Conservation (phyloP, 2,797 vertebrate genomes). For the Hippocampus kuda region DNA sequence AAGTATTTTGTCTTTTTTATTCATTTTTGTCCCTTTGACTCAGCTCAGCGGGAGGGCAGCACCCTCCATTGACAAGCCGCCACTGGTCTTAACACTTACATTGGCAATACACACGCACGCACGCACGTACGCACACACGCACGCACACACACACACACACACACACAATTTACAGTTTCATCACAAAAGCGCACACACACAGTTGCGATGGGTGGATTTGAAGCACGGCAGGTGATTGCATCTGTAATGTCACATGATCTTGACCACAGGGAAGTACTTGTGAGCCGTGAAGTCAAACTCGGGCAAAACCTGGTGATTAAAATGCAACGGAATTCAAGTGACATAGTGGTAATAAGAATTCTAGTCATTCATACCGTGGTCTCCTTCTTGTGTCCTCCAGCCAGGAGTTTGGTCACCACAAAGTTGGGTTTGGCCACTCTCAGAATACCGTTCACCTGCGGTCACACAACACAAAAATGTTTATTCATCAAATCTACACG, state of each 20-base stretch:
- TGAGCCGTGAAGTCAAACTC: conserved; percentile 98
- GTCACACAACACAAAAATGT: conserved; percentile 7
- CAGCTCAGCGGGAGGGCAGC: too few species aligned
- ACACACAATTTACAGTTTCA: not conserved
- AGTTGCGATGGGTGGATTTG: conserved; percentile 6
- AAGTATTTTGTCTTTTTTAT: not conserved
- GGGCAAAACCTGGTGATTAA: conserved; percentile 74
- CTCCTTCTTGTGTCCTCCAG: conserved; percentile 97
- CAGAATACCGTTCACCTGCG: conserved; percentile 86
- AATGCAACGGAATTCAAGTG: not conserved
- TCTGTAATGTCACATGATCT: conserved; percentile 71
- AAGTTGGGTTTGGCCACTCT: conserved; percentile 98
- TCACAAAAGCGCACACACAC: not conserved
- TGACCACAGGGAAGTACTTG: conserved; percentile 96
- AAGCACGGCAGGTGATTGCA: conserved; percentile 15
- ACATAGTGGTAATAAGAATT: not conserved
- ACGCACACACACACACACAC: not conserved
- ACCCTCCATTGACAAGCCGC: too few species aligned
- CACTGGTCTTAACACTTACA: not conserved
- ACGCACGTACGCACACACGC: not conserved
- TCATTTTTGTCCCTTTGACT: too few species aligned
- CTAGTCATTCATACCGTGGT: conserved; percentile 73
- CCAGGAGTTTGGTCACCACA: conserved; percentile 94
- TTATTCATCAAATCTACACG: too few species aligned
- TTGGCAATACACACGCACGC: not conserved